Base-by-base conservation (phyloP, 2,113 vertebrate species). In the Rhipidura dahli region DNA sequence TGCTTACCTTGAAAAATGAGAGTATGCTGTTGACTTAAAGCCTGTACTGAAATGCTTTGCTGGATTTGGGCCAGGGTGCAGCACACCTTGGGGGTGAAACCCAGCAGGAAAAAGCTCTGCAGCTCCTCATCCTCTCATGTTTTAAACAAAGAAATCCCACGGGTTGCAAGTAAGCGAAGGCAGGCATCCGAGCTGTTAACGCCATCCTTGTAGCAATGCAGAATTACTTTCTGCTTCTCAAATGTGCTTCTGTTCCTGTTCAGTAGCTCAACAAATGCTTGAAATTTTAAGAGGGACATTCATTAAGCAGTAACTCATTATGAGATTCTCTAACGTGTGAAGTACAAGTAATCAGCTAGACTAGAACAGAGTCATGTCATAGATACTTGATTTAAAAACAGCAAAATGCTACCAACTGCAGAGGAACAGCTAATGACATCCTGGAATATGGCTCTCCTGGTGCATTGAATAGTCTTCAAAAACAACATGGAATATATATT, bases 1-100 rank as follows among this genome's bases (percentile, higher is more conserved):
- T 72, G 65, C 90, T 93, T 93, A 94, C 95, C 94, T 97, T 96
- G 93, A 96, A 89, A 93, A 93, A 92, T 81, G 69, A 94, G 90
- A 83, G 45, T 49, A 11, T 16, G 81, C 65, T 90, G 69, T 94
- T 93, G 94, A 96, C 61, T 96, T 93, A 84, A 84, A 92, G 87
- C 59, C 86, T 73, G 56, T 78, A 80, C 82, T 87, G 87, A 90
- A 95, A 93, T 82, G 90, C 76, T 87, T 72, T 90, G 51, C 69
- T 96, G 94, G 92, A 88, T 9, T 64, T 0, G 23, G 53, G 96
- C 94, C 96, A 95, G 61, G 45, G 57, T 68, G 45, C 90, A 78
- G 76, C 83, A 89, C 96, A 96, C 93, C 94, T 97, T 92, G 64
- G 76, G 64, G 72, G 53, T 90, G 60, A 93, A 94, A 90, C 44